phyloP scores from a whole-genome alignment of 1,140 invertebrate genomes.

The Elysia chlorotica region DNA sequence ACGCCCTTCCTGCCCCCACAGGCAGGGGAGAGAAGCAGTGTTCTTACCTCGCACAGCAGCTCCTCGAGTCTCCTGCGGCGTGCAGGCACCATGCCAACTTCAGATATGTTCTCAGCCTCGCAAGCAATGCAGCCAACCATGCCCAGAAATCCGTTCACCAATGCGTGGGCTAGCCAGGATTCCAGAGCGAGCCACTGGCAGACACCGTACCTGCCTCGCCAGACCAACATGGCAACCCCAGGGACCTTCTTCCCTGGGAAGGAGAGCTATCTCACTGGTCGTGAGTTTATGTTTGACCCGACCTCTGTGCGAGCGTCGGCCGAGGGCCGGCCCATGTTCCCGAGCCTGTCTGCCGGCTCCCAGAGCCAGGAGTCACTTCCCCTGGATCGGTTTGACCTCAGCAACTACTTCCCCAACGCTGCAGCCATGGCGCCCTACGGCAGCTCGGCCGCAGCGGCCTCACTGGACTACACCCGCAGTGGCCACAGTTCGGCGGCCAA shows the following conservation, averaged over 20 bases:
- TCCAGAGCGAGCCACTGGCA: slow-evolving; percentile 51
- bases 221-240: slow-evolving; percentile 30
- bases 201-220: slow-evolving; percentile 44
- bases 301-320: slow-evolving; percentile 38
- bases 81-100: slow-evolving; percentile 40
- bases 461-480: slow-evolving; percentile 47
- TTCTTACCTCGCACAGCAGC: slow-evolving; percentile 38
- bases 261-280: slow-evolving; percentile 48
- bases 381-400: slow-evolving; percentile 51
- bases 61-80: slow-evolving; percentile 42
- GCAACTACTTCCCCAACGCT: slow-evolving; percentile 45
- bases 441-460: slow-evolving; percentile 38
- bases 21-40: slow-evolving; percentile 22
- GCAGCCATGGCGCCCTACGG: slow-evolving; percentile 49
- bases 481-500: slow-evolving; percentile 44
- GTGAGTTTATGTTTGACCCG: slow-evolving; percentile 57
- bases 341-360: slow-evolving; percentile 39
- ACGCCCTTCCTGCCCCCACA: slow-evolving; percentile 45
- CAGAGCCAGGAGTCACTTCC: slow-evolving; percentile 44
- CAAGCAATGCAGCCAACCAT: slow-evolving; percentile 44
- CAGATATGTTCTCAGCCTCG: slow-evolving; percentile 47
- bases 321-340: slow-evolving; percentile 53
- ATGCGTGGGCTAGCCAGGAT: slow-evolving; percentile 52
- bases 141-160: slow-evolving; percentile 51
- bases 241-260: slow-evolving; percentile 47